Conservation (phyloP, 2,888 invertebrate genomes). For the Ectemnius cavifrons region DNA sequence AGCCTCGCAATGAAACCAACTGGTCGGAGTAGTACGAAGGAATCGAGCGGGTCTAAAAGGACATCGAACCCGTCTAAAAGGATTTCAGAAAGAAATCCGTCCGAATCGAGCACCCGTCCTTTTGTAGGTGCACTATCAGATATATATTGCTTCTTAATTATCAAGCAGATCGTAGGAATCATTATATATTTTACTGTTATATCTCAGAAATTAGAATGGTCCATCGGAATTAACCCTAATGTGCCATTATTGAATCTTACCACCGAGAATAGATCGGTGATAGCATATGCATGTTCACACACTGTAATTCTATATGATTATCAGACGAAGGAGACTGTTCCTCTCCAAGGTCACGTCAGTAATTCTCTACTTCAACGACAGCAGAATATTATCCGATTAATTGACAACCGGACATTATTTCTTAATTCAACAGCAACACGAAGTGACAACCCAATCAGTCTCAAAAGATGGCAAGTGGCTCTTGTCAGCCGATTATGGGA, state of each 20-base stretch:
- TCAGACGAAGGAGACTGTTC: slow-evolving; percentile 80
- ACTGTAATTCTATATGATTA: slow-evolving; percentile 84
- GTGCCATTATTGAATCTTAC: slow-evolving; percentile 83
- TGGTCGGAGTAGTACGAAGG: no score
- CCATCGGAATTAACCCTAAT: slow-evolving; percentile 82
- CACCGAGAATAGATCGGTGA: slow-evolving; percentile 77
- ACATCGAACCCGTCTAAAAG: neutral
- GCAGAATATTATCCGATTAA: neutral
- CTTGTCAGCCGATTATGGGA: slow-evolving; percentile 81
- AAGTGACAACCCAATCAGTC: slow-evolving; percentile 79
- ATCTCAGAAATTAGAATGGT: slow-evolving; percentile 81
- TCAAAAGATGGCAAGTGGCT: slow-evolving; percentile 81
- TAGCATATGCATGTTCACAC: slow-evolving; percentile 84
- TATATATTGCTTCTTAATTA: neutral
- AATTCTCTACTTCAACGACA: neutral
- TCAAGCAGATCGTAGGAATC: neutral
- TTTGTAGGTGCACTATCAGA: slow-evolving; percentile 38
- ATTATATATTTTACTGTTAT: neutral
- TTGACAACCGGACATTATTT: neutral
- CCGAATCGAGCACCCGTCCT: slow-evolving; percentile 44
- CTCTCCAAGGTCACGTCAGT: slow-evolving; percentile 85
- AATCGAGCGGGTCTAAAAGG: neutral
- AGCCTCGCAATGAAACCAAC: no score
- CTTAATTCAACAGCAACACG: slow-evolving; percentile 79
- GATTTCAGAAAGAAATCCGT: neutral